Conservation (phyloP, 64 coral and sea anemone genomes). For the Porites lutea region DNA sequence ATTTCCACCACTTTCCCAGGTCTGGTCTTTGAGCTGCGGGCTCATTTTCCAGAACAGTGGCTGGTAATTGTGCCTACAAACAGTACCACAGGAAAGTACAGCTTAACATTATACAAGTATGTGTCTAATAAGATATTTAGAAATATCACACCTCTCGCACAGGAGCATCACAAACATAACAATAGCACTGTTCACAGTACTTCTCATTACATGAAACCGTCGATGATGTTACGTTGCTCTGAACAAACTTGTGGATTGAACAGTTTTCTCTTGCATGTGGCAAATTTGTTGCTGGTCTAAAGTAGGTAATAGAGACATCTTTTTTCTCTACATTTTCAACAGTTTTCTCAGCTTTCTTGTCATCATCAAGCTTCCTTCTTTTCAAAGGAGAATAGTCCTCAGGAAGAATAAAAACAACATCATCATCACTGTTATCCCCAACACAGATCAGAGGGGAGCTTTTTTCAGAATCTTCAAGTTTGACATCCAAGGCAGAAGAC, state of each 20-base stretch:
- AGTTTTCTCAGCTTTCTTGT: constrained; percentile 35
- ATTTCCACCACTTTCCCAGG: too few species aligned
- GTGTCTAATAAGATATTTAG: too few species aligned
- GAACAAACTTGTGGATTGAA: constrained; percentile 72
- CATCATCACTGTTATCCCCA: constrained; percentile 58
- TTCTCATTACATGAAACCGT: constrained; percentile 71
- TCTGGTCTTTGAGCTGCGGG: too few species aligned
- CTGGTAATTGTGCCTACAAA: too few species aligned
- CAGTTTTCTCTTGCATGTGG: constrained; percentile 89
- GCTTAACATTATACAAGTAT: too few species aligned
- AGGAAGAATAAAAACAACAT: constrained; percentile 81
- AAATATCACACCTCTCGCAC: constrained; percentile 63
- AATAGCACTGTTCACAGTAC: constrained; percentile 79
- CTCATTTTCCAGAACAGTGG: too few species aligned
- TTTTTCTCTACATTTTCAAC: background rate
- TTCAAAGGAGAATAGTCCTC: constrained; percentile 89
- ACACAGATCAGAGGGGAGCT: constrained; percentile 60
- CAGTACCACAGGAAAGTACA: too few species aligned
- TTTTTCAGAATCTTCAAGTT: constrained; percentile 37
- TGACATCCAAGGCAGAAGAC: constrained; percentile 52
- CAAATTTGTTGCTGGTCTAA: constrained; percentile 56
- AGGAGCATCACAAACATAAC: constrained; percentile 75
- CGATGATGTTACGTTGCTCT: constrained; percentile 57
- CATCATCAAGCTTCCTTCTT: constrained; percentile 43
- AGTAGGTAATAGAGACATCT: constrained; percentile 72